A percentile compares a stretch with the other conserved stretches of the same genome.
Conservation (phyloP, 2,113 vertebrate species). For the Alosa alosa region DNA sequence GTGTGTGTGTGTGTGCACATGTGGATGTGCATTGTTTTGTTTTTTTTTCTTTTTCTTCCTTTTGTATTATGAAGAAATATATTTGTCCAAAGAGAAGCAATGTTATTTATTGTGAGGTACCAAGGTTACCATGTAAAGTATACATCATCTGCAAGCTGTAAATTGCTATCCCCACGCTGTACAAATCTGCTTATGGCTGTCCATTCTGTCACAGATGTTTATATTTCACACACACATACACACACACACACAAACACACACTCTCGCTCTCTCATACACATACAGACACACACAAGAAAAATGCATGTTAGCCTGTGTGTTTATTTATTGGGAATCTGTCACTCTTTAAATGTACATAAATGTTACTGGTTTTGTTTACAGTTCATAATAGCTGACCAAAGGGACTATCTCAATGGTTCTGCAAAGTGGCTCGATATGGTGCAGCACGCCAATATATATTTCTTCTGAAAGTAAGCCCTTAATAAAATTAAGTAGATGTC, state of each 20-base stretch:
- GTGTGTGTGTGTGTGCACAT: background rate
- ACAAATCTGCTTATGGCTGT: constrained; percentile 78
- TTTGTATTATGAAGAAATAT: constrained; percentile 90
- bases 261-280: background rate
- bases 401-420: constrained; percentile 76
- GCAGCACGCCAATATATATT: constrained; percentile 1
- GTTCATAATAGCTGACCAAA: constrained; percentile 93
- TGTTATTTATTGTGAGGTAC: constrained; percentile 99
- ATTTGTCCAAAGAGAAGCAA: constrained; percentile 99
- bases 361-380: constrained; percentile 96
- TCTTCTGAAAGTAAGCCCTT: constrained; percentile 46
- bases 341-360: constrained; percentile 84
- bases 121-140: constrained; percentile 89
- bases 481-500: constrained; percentile 31
- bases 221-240: constrained; percentile 74
- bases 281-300: constrained; percentile 39
- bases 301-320: constrained; percentile 89
- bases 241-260: constrained; percentile 21
- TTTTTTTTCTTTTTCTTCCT: constrained; percentile 51
- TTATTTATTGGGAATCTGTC: constrained; percentile 97
- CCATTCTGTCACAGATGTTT: constrained; percentile 79
- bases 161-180: constrained; percentile 91
- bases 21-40: constrained; percentile 37
- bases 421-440: constrained; percentile 38
- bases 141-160: constrained; percentile 87